phyloP scores from a whole-genome alignment of 2,113 vertebrate genomes.

The Coturnix japonica region DNA sequence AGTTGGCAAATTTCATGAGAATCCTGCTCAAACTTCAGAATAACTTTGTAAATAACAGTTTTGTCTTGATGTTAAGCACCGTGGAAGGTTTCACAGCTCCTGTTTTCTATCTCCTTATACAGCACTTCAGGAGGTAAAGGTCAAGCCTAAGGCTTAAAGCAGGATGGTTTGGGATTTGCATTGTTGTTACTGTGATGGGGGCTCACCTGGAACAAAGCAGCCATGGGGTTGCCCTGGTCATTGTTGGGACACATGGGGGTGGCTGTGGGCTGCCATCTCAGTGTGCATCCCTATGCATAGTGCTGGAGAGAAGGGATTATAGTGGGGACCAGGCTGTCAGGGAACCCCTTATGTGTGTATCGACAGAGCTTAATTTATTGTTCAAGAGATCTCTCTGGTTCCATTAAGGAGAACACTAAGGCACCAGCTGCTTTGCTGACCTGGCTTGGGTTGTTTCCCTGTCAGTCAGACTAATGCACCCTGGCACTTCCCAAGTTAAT shows the following conservation, averaged over 20 bases:
- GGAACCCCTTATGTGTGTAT: background rate
- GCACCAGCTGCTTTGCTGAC: background rate
- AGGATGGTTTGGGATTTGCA: background rate
- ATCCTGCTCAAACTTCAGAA: slow-evolving; percentile 64
- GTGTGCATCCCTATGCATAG: accelerated
- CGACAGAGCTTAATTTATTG: slow-evolving; percentile 10
- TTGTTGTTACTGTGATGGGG: accelerated
- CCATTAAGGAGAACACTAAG: background rate
- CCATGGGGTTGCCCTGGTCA: background rate
- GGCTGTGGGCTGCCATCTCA: background rate
- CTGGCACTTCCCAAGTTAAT: slow-evolving; percentile 27
- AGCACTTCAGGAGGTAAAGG: background rate
- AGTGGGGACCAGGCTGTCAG: background rate
- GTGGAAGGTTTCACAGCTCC: background rate
- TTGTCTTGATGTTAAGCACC: slow-evolving; percentile 37
- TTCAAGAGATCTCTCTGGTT: background rate
- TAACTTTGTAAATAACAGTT: slow-evolving; percentile 66
- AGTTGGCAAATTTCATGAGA: slow-evolving; percentile 61
- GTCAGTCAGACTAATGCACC: slow-evolving; percentile 9
- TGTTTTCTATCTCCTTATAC: background rate
- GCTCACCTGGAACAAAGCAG: background rate
- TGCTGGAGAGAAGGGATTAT: background rate
- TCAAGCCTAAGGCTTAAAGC: background rate
- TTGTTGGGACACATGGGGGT: background rate
- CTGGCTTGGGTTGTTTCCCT: too few species aligned